Conservation (phyloP, 2,797 vertebrate species). For the Fringilla coelebs region DNA sequence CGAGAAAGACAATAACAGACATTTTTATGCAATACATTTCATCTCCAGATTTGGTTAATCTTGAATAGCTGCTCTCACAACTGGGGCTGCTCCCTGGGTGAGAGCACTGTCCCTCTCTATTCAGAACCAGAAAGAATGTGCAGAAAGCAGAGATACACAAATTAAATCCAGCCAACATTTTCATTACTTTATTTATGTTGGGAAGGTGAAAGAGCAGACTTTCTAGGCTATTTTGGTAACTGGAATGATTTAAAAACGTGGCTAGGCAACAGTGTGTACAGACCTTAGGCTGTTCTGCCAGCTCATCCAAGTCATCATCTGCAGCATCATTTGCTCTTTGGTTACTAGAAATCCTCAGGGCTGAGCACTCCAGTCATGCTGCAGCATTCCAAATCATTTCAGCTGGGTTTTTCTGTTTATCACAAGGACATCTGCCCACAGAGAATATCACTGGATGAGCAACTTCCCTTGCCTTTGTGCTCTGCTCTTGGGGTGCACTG, state of each 20-base stretch:
- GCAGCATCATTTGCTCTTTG: background rate
- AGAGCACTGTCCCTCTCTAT: background rate
- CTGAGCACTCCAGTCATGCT: background rate
- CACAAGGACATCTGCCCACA: too few species aligned
- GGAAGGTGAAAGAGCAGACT: constrained; percentile 27
- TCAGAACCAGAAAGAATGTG: background rate
- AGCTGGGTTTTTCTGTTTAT: background rate
- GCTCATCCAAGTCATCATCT: background rate
- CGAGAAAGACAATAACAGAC: background rate
- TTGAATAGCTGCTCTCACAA: background rate
- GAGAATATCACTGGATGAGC: background rate
- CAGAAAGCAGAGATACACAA: background rate
- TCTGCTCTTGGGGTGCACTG: background rate
- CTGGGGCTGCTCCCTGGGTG: background rate
- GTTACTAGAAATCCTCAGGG: background rate
- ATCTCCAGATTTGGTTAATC: background rate
- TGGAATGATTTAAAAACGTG: constrained; percentile 11
- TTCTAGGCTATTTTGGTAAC: constrained; percentile 21
- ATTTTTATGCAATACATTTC: background rate
- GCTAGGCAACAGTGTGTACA: background rate
- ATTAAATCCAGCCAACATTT: background rate
- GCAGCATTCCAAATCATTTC: background rate
- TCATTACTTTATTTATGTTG: constrained; percentile 36
- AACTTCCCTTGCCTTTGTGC: background rate
- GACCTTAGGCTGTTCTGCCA: constrained; percentile 26